Base-by-base conservation (phyloP, 1,140 invertebrate species). In the Pseudomyrmex cubaensis region DNA sequence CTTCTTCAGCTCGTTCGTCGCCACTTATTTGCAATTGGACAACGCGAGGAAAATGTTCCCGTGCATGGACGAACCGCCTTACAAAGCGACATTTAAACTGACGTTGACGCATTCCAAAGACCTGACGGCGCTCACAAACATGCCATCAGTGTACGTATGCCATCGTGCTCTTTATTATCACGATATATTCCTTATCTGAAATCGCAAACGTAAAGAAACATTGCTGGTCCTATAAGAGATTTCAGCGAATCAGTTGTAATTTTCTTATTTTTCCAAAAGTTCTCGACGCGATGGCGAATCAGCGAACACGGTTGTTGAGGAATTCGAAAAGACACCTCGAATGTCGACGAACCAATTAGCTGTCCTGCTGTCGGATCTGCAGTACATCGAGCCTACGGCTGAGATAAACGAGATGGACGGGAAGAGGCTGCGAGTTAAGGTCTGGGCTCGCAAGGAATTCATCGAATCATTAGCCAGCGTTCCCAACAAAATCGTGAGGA, bases 271-370 rank as follows among this genome's bases (percentile, higher is more conserved):
- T 3, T 1, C 9, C 78, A 72, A 12, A 74, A 94, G 95, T 35
- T 90, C 91, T 35, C 94, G 8, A 46, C 70, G 35, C 9, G 17
- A 61, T 2, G 57, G 17, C 8, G 46, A 5, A 20, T 92, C 94
- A 0, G 90, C 57, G 7, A 48, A 94, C 20, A 95, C 95, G 90
- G 94, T 97, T 1, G 95, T 96, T 89, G 96, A 97, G 89, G 93
- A 95, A 77, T 98, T 97, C 89, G 94, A 96, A 78, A 95, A 94
- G 75, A 97, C 97, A 0, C 96, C 97, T 0, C 95, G 96, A 48
- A 98, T 99, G 96, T 97, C 97, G 2, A 97, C 98, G 0, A 98
- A 97, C 91, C 96, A 98, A 0, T 91, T 98, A n/a, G 97, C 97
- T 0, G 95, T 98, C 74, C 95, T 98, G 20, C 96, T 98, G 13